Evolutionary conservation across 1,140 invertebrate genomes (phyloP).

Genomic region (Monochamus saltuarius): DNA sequence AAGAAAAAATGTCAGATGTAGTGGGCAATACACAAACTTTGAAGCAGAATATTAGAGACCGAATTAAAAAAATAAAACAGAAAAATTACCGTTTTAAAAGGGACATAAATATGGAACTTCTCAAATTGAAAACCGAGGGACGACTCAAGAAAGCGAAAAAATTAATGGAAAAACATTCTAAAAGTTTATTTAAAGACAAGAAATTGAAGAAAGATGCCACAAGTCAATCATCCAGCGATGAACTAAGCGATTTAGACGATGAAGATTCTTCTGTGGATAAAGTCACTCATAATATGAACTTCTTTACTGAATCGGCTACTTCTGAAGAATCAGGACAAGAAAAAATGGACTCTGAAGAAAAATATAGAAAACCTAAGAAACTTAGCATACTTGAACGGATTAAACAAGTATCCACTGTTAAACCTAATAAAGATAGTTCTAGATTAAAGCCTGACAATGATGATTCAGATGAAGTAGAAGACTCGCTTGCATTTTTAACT

Average conservation of each 20-base stretch:
- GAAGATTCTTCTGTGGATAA: background rate
- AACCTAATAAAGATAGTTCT: no score
- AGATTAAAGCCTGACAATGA: no score
- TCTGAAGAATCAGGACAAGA: no score
- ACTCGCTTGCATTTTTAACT: slow-evolving; percentile 13
- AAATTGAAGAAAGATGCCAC: slow-evolving; percentile 4
- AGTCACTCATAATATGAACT: no score
- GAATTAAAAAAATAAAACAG: slow-evolving; percentile 1
- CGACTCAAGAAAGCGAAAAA: background rate
- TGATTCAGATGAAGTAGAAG: slow-evolving; percentile 1
- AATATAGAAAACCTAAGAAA: no score
- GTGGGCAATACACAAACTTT: slow-evolving; percentile 14
- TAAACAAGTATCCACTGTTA: no score
- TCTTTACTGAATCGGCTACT: no score
- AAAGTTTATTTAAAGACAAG: background rate
- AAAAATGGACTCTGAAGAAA: no score
- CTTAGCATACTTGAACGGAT: no score
- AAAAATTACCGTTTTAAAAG: slow-evolving; percentile 19
- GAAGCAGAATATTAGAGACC: slow-evolving; percentile 16
- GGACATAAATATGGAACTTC: slow-evolving; percentile 37
- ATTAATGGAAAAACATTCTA: slow-evolving; percentile 1
- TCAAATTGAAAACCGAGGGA: slow-evolving; percentile 16
- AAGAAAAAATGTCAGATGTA: slow-evolving; percentile 11
- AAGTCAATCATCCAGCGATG: slow-evolving; percentile 16
- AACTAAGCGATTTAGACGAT: slow-evolving; percentile 17